Conservation (phyloP, 1,140 invertebrate species). For the Drosophila pruinosa region DNA sequence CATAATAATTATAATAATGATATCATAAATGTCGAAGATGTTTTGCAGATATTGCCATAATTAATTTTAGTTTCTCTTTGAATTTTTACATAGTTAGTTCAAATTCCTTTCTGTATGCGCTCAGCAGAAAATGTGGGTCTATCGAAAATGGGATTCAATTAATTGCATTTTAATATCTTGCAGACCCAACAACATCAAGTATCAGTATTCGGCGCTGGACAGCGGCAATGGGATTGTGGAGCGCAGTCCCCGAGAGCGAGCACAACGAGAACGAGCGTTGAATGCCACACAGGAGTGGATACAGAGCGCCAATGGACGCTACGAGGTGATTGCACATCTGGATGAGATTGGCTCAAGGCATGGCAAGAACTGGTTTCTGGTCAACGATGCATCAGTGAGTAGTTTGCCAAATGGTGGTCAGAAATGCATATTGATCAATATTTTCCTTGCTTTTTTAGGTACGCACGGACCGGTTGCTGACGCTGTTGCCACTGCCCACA, state of each 20-base stretch:
- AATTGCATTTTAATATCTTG: constrained; percentile 24
- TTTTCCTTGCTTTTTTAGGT: constrained; percentile 41
- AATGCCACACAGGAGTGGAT: constrained; percentile 87
- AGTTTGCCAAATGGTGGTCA: too few species aligned
- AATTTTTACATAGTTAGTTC: constrained; percentile 29
- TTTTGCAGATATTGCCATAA: constrained; percentile 15
- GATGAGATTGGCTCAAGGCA: constrained; percentile 91
- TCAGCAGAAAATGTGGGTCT: not conserved
- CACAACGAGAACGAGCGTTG: constrained; percentile 86
- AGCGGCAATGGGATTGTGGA: constrained; percentile 85
- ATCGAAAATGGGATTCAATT: not conserved
- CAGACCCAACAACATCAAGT: constrained; percentile 83
- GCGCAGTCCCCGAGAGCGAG: constrained; percentile 86
- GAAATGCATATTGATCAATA: too few species aligned
- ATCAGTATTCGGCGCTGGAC: constrained; percentile 88
- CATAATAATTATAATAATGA: not conserved
- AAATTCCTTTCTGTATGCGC: constrained; percentile 26
- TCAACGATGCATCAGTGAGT: constrained; percentile 86
- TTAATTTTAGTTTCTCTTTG: constrained; percentile 23
- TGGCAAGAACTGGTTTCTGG: constrained; percentile 95
- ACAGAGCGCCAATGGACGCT: constrained; percentile 86
- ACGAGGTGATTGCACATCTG: constrained; percentile 89
- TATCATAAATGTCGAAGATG: constrained; percentile 16
- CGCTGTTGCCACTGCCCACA: constrained; percentile 87
- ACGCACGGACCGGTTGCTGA: constrained; percentile 91